phyloP scores from a whole-genome alignment of 1,140 invertebrate species.

The Pseudomyrmex sp. region DNA sequence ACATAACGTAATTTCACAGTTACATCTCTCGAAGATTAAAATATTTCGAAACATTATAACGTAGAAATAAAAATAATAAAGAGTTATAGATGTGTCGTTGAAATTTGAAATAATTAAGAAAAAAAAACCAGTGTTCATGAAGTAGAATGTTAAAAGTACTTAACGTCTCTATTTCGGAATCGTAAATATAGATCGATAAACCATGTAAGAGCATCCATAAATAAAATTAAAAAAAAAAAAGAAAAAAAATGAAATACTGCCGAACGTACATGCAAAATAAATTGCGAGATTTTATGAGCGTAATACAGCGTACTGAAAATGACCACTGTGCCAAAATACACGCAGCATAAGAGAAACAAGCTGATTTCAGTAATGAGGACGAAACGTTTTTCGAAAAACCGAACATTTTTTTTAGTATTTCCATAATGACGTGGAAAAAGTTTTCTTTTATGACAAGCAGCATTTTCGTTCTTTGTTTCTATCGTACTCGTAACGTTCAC shows the following conservation, averaged over 20 bases:
- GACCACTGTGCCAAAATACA: constrained; percentile 37
- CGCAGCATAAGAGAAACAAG: background rate
- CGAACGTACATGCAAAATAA: constrained; percentile 38
- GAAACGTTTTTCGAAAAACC: background rate
- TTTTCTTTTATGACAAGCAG: no score
- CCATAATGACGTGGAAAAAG: constrained; percentile 9
- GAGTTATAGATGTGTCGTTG: background rate
- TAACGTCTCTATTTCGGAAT: constrained; percentile 22
- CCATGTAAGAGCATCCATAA: constrained; percentile 10
- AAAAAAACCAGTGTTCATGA: constrained; percentile 6
- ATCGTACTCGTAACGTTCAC: constrained; percentile 38
- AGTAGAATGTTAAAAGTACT: constrained; percentile 8
- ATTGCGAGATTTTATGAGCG: constrained; percentile 28
- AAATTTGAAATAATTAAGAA: background rate
- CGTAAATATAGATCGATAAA: constrained; percentile 12
- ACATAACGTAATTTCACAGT: background rate
- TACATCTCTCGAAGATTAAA: background rate
- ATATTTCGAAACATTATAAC: constrained; percentile 3
- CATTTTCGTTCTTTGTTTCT: constrained; percentile 14
- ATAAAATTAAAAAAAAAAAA: background rate
- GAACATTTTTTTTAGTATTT: constrained; percentile 1
- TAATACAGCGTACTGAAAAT: constrained; percentile 18
- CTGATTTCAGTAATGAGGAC: constrained; percentile 6
- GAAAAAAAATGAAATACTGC: constrained; percentile 25
- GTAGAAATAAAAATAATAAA: constrained; percentile 5